Conservation (phyloP, 2,888 invertebrate species). For the Macrostomum cliftonense region DNA sequence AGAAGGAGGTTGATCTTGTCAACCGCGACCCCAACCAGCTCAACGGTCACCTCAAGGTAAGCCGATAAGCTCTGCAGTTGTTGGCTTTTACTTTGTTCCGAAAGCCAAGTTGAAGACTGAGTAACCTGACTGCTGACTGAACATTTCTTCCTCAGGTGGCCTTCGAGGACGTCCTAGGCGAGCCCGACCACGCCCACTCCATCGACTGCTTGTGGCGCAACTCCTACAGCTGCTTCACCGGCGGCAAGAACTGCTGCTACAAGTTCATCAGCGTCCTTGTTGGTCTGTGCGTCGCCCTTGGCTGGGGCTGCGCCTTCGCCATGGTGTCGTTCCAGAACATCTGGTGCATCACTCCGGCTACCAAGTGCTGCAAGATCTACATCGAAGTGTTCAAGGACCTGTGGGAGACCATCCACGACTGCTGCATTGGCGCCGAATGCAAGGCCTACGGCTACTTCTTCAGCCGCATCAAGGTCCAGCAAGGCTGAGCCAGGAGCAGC, state of each 20-base stretch:
- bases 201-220: constrained; percentile 48
- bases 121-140: not conserved
- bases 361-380: constrained; percentile 41
- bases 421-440: constrained; percentile 45
- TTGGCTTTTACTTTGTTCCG: no score
- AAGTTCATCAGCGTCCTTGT: constrained; percentile 47
- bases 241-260: constrained; percentile 50
- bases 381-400: constrained; percentile 47
- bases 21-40: constrained; percentile 52
- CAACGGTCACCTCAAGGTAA: constrained; percentile 52
- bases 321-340: constrained; percentile 46
- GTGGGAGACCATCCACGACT: constrained; percentile 44
- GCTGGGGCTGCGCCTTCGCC: constrained; percentile 28
- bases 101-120: not conserved
- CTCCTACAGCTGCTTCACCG: constrained; percentile 47
- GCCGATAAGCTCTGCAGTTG: not conserved
- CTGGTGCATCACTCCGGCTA: constrained; percentile 52
- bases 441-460: constrained; percentile 48
- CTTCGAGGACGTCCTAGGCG: constrained; percentile 38
- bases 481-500: no score
- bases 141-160: constrained; percentile 14
- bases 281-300: constrained; percentile 48
- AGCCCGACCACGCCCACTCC: constrained; percentile 35
- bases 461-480: constrained; percentile 14
- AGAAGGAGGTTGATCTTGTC: constrained; percentile 40